Conservation (phyloP, 1,140 invertebrate species). For the Temnothorax nylanderi region DNA sequence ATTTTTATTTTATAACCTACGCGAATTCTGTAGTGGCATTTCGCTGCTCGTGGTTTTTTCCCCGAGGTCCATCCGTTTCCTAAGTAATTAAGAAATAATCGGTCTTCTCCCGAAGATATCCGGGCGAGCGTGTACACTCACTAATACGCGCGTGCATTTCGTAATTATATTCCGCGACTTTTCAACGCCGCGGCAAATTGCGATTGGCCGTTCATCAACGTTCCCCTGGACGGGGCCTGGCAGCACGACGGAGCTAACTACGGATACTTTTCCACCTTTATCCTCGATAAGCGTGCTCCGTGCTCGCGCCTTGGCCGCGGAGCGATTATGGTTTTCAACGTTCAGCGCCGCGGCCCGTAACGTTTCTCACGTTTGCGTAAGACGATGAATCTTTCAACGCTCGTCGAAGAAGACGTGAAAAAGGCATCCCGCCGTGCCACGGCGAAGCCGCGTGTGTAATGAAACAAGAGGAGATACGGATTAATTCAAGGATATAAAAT, state of each 20-base stretch:
- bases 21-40: not conserved
- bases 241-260: slow-evolving; percentile 19
- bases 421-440: slow-evolving; percentile 25
- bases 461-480: slow-evolving; percentile 2
- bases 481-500: slow-evolving; percentile 7
- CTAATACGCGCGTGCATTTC: slow-evolving; percentile 46
- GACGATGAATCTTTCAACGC: slow-evolving; percentile 57
- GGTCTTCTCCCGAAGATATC: slow-evolving; percentile 60
- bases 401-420: slow-evolving; percentile 41
- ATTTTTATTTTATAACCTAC: not conserved
- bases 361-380: slow-evolving; percentile 56
- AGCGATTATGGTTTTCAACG: slow-evolving; percentile 36
- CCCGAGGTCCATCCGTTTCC: slow-evolving; percentile 18
- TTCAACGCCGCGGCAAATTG: slow-evolving; percentile 65
- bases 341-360: slow-evolving; percentile 27
- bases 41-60: not conserved
- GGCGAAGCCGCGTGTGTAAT: slow-evolving; percentile 6
- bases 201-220: slow-evolving; percentile 73
- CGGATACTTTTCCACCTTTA: slow-evolving; percentile 53
- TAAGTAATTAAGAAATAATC: slow-evolving; percentile 80
- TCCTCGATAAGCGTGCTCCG: slow-evolving; percentile 34
- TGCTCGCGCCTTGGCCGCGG: slow-evolving; percentile 22
- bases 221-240: slow-evolving; percentile 28
- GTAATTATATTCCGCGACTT: slow-evolving; percentile 68
- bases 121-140: slow-evolving; percentile 48